Percentiles rank a stretch among this genome's conserved stretches.
Conservation (phyloP, 2,797 vertebrate species). For the Diplodus puntazzo region DNA sequence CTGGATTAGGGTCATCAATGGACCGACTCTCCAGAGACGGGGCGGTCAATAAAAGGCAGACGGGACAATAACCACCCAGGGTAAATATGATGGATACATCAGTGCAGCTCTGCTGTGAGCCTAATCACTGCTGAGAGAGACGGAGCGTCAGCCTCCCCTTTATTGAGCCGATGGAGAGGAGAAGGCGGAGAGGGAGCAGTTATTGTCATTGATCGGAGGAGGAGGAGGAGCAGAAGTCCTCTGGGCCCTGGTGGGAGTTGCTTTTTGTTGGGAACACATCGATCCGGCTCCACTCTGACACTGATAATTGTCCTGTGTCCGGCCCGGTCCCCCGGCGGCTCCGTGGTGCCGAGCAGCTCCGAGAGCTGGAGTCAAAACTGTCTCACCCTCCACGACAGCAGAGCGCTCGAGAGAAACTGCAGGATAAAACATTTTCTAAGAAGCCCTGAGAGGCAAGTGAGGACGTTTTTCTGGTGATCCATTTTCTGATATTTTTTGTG, state of each 20-base stretch:
- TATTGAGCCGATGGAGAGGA: slow-evolving; percentile 46
- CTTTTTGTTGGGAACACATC: slow-evolving; percentile 57
- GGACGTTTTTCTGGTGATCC: too few species aligned
- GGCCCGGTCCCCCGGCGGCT: slow-evolving; percentile 4
- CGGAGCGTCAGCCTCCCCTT: slow-evolving; percentile 16
- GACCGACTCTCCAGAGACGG: slow-evolving; percentile 11
- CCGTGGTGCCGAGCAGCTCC: slow-evolving; percentile 7
- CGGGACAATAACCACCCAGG: slow-evolving; percentile 45
- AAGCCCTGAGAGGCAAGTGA: too few species aligned
- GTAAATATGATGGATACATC: slow-evolving; percentile 56
- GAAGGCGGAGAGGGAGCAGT: slow-evolving; percentile 2
- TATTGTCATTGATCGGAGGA: slow-evolving; percentile 71
- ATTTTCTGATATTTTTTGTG: too few species aligned
- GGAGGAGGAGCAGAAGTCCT: neutral
- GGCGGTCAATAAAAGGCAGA: slow-evolving; percentile 39
- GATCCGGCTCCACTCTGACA: slow-evolving; percentile 59
- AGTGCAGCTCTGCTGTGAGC: slow-evolving; percentile 1
- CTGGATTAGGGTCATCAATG: slow-evolving; percentile 11
- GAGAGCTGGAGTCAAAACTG: too few species aligned
- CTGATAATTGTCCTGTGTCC: slow-evolving; percentile 60
- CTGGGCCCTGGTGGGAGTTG: slow-evolving; percentile 36
- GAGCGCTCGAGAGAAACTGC: too few species aligned
- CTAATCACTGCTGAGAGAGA: slow-evolving; percentile 52
- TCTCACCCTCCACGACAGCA: too few species aligned
- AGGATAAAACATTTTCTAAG: too few species aligned